Evolutionary conservation across 2,888 invertebrate species (phyloP).

Genomic region (Acrobasis consociella): DNA sequence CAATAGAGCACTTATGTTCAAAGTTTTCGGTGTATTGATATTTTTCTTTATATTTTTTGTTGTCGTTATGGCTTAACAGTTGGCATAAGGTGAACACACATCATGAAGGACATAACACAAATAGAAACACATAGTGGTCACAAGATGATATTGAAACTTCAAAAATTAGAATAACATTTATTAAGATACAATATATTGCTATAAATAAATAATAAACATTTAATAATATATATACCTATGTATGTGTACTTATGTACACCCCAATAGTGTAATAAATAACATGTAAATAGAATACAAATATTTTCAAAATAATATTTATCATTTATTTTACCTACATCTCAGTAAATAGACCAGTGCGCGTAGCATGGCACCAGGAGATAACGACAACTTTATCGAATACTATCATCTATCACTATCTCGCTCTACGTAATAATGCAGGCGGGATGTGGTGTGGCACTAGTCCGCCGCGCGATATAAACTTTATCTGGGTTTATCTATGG

Average conservation of each 20-base stretch:
- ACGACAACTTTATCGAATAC: too few relatives aligned
- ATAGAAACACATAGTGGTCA: not conserved
- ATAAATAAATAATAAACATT: conserved; percentile 7
- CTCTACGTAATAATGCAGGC: too few relatives aligned
- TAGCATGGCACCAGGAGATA: too few relatives aligned
- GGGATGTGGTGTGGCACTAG: too few relatives aligned
- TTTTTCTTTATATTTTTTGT: conserved; percentile 99
- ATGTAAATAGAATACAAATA: conserved; percentile 15
- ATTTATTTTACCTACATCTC: not conserved
- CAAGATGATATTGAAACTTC: not conserved
- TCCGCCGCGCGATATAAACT: too few relatives aligned
- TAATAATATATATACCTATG: conserved; percentile 1
- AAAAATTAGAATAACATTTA: not conserved
- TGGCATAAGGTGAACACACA: not conserved
- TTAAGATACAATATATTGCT: not conserved
- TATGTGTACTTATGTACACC: conserved; percentile 1
- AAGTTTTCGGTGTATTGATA: conserved; percentile 98
- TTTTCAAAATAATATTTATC: conserved; percentile 1
- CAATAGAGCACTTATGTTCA: conserved; percentile 99
- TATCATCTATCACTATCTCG: too few relatives aligned
- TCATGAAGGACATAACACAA: too few relatives aligned
- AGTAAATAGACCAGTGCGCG: too few relatives aligned
- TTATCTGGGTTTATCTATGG: too few relatives aligned
- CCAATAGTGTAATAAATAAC: conserved; percentile 1
- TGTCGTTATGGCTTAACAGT: conserved; percentile 92